phyloP scores from a whole-genome alignment of 2,113 vertebrate species.

The Tetrax tetrax region DNA sequence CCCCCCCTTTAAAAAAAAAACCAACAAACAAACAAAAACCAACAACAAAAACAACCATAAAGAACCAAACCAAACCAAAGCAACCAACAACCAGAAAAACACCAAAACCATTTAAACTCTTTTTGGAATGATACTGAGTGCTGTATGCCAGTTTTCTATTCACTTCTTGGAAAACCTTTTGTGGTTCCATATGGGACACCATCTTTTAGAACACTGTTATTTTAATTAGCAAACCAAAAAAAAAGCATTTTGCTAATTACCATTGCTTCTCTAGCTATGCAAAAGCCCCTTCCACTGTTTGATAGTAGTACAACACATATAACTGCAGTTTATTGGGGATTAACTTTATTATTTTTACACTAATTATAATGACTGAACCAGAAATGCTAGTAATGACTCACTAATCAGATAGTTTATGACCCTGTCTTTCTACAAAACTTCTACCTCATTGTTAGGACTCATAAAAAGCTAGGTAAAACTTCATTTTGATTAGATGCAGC shows the following conservation, averaged over 20 bases:
- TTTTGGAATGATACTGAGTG: neutral
- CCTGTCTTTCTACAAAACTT: neutral
- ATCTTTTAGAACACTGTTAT: constrained; percentile 54
- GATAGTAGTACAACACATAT: neutral
- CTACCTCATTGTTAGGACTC: neutral
- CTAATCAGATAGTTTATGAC: neutral
- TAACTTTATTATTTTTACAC: neutral
- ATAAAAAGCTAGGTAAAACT: neutral
- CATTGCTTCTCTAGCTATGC: neutral
- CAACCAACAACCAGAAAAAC: neutral
- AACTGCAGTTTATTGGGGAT: neutral
- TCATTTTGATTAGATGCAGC: neutral
- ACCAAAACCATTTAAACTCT: neutral
- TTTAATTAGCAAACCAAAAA: constrained; percentile 67
- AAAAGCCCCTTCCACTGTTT: neutral
- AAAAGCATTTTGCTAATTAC: constrained; percentile 57
- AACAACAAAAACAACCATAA: neutral
- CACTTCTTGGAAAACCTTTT: constrained; percentile 53
- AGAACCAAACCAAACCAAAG: neutral
- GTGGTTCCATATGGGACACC: constrained; percentile 54
- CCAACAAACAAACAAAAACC: neutral
- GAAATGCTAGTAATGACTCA: neutral
- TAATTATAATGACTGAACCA: neutral
- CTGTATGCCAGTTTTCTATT: constrained; percentile 30
- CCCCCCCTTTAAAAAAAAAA: neutral